These are phyloP conservation scores for Helicolenus hilgendorfi DNA, from an alignment of 2,797 vertebrate species.

Conservation along the genomic window DNA sequence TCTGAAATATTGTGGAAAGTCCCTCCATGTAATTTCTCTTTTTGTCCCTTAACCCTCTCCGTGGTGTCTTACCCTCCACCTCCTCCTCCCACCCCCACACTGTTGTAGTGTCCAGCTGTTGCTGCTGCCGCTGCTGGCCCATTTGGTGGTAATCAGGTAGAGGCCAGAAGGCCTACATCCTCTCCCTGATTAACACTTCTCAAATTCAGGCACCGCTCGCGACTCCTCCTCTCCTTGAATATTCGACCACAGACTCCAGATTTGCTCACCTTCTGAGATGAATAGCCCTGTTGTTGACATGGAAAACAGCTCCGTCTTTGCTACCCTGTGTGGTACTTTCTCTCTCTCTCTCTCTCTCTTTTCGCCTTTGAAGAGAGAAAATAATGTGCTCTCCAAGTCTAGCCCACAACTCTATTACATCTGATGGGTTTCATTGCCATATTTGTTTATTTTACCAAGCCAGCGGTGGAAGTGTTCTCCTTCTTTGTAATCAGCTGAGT, in stretches of 20 bases:
- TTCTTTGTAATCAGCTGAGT: constrained; percentile 83
- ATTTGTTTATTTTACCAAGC: constrained; percentile 87
- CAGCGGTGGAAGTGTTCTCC: constrained; percentile 75
- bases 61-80: constrained; percentile 35
- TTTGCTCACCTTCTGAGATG: constrained; percentile 89
- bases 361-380: constrained; percentile 58
- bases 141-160: constrained; percentile 97
- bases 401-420: constrained; percentile 50
- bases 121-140: constrained; percentile 77
- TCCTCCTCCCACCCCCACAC: constrained; percentile 62
- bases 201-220: constrained; percentile 92
- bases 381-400: constrained; percentile 56
- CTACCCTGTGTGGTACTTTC: constrained; percentile 27
- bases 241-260: constrained; percentile 61
- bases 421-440: constrained; percentile 78
- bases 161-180: constrained; percentile 95
- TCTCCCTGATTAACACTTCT: constrained; percentile 95
- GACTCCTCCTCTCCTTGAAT: constrained; percentile 88
- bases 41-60: constrained; percentile 25
- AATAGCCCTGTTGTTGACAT: constrained; percentile 91
- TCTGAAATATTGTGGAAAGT: constrained; percentile 48
- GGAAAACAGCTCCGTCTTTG: constrained; percentile 49
- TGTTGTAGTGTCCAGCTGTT: constrained; percentile 81
- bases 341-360: neutral
- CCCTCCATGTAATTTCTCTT: neutral